These are phyloP conservation scores for Dissostichus mawsoni DNA, from an alignment of 2,113 vertebrate species.

Conservation along the genomic window DNA sequence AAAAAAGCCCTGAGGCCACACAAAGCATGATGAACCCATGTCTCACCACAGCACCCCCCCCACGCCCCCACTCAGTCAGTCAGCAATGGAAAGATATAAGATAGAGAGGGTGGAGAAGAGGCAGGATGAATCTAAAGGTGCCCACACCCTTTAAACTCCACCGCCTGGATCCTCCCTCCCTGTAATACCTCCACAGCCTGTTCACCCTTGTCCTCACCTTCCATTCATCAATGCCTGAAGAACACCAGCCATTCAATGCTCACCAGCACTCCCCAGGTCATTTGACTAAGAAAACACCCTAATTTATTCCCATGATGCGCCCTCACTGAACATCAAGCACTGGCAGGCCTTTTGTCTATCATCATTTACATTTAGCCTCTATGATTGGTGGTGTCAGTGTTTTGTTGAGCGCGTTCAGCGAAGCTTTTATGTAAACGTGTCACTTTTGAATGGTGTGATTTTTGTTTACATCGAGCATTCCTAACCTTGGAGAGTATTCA, in stretches of 20 bases:
- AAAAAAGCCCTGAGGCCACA: constrained; percentile 67
- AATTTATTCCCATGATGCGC: constrained; percentile 75
- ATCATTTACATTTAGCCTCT: constrained; percentile 48
- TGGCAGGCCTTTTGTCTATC: constrained; percentile 62
- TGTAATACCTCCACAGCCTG: constrained; percentile 32
- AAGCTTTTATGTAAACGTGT: constrained; percentile 51
- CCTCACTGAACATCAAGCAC: constrained; percentile 44
- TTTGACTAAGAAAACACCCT: constrained; percentile 72
- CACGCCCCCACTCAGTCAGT: constrained; percentile 41
- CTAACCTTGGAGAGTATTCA: constrained; percentile 33
- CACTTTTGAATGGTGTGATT: constrained; percentile 54
- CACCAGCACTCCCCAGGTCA: constrained; percentile 57
- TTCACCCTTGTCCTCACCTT: constrained; percentile 70
- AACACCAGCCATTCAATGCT: constrained; percentile 62
- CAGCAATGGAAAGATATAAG: constrained; percentile 17
- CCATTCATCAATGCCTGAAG: constrained; percentile 70
- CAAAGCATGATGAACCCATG: constrained; percentile 59
- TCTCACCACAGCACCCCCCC: constrained; percentile 19
- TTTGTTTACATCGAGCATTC: constrained; percentile 63
- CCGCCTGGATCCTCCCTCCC: constrained; percentile 19
- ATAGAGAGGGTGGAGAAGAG: background rate
- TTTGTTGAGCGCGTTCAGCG: constrained; percentile 12
- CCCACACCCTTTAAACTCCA: constrained; percentile 40
- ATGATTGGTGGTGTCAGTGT: constrained; percentile 64
- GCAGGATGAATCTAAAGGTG: constrained; percentile 35